Evolutionary conservation across 2,797 vertebrate genomes (phyloP), one percentile per base, ranked within the genome.

Genomic region (Eulemur coronatus): DNA sequence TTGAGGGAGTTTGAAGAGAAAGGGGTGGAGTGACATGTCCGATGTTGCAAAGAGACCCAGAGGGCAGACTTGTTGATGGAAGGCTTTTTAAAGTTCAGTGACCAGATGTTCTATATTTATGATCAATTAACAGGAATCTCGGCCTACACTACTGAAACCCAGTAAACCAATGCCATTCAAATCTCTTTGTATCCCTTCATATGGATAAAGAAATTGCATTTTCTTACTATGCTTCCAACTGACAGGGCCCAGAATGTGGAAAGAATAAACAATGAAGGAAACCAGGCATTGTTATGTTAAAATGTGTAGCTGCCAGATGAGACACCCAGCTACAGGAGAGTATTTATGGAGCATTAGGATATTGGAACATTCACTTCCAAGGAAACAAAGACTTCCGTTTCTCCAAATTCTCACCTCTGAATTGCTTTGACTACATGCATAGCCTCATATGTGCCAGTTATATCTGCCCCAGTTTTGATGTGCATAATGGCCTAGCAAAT

Each of bases 21-120:
- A 9, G 5, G 4, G 26, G 1, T 50, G 1, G 43, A 70, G 24
- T 28, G 1, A 30, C 5, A 9, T 5, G 4, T 14, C 1, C 14
- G 2, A 7, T 17, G 17, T 59, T 46, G 18, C 57, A 72, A 10
- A 72, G 61, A 48, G n/a, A 69, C 9, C 24, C 50, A 41, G 75
- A 70, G 46, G 11, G 5, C 57, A 63, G 26, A 57, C 50, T 20
- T 30, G 35, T 5, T 22, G 4, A 46, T 28, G 22, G 46, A 86
- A 12, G 35, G 2, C 17, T 52, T 8, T 43, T n/a, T 41, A 18
- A 84, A 85, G 13, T 57, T 22, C 9, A 0, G 38, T 13, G 24
- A 48, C 5, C 7, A 14, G 8, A 61, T 13, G 26, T 22, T 67
- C n/a, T 12, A 12, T 30, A 65, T 46, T 46, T 80, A 5, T 55